Evolutionary conservation across 2,888 invertebrate genomes (phyloP), one percentile per base, ranked within the genome.

Genomic region (Heliothis peltigera): DNA sequence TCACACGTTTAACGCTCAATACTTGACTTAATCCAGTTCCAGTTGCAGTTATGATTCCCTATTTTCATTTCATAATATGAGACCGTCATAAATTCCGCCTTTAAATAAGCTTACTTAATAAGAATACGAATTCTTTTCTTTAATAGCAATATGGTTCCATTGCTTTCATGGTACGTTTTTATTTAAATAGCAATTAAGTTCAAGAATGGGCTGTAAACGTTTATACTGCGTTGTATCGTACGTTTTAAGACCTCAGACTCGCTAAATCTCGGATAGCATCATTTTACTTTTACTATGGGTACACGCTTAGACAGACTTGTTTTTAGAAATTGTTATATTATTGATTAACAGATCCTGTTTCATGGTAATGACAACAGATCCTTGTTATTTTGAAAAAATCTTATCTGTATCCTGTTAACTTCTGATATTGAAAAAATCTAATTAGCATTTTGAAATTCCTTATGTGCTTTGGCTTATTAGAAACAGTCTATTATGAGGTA

Each of bases 131-230:
- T 70, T 80, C 83, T 84, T 87, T 85, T 67, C 69, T 85, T 86
- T 83, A 82, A 83, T 83, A 85, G 87, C 87, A 84, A 76, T 80
- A 81, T 83, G 87, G 86, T 84, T 83, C 84, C 86, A 88, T 90
- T 91, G 88, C 89, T 84, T 91, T 92, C 91, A 91, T 89, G 90
- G 92, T 89, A 85, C 87, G 91, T 92, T 93, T 92, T 93, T 92
- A 92, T 93, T 94, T 93, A 90, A 94, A 93, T 91, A 91, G 91
- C 92, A 93, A 93, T 93, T 94, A 93, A 92, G 87, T 88, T 87
- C 90, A 93, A 93, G 94, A 94, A 94, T 93, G 92, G 93, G 92
- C 89, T 88, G 92, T 94, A 92, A 94, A 93, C 84, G 89, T 92
- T 92, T 91, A 92, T 89, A 85, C 86, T 83, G 87, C 83, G 89